Base-by-base conservation (phyloP, 2,797 vertebrate genomes). In the Molossus molossus region DNA sequence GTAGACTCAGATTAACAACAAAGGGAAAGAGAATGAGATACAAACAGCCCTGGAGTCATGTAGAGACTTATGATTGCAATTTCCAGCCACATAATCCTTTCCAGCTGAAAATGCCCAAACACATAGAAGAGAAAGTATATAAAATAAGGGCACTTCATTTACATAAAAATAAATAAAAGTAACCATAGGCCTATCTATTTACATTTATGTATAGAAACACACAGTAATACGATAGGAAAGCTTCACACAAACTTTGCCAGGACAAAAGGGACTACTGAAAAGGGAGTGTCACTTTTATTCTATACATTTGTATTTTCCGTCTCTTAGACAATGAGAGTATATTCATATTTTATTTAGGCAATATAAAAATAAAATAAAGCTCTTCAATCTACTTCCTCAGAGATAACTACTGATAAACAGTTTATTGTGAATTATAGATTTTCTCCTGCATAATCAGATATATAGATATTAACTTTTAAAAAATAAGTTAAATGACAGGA, bases 401-500 rank as follows among this genome's bases (percentile, higher is more conserved):
- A 85, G 27, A 80, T 29, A 73, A 72, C 50, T 58, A 85, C 27
- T 77, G 27, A 64, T 58, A 37, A 77, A 81, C 8, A 45, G 40
- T 73, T 72, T 76, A 45, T 57, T 91, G 29, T 67, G 15, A 62
- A 85, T 64, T 80, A 84, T 6, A 83, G 57, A 62, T 84, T 79
- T 84, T 91, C 82, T 69, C 70, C 58, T 79, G 23, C 14, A 83
- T 79, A 73, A 83, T 80, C 81, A 82, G 48, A 90, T 33, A 48
- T 7, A 77, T 4, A 72, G 21, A 65, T 40, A 57, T 1, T 1
- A 81, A 94, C 25, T 64, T 93, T 80, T 50, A 0, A 80, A 80
- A 91, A 95, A 33, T 87, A 95, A 94, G 25, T 57, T 82, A 94
- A 88, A 55, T 82, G 58, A 62, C 60, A 96, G 57, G 70, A 95